Evolutionary conservation across 2,113 vertebrate genomes (phyloP).

Genomic region (Nipponia nippon): DNA sequence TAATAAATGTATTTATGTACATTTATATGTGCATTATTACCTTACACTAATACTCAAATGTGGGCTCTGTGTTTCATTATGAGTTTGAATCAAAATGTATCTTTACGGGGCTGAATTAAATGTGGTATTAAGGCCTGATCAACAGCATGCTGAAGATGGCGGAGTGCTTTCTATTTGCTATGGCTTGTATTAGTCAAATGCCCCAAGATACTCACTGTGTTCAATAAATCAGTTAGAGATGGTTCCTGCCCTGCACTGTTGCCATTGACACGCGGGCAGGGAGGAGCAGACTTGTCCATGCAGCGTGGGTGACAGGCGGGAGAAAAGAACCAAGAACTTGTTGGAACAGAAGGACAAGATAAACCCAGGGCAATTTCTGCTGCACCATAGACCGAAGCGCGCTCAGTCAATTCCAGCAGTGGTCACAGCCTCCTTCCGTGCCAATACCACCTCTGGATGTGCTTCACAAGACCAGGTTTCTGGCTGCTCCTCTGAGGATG

Average conservation of each 20-base stretch:
- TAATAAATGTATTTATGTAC: not conserved
- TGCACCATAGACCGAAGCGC: accelerated
- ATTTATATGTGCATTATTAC: not conserved
- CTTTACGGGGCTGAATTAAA: not conserved
- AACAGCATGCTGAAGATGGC: not conserved
- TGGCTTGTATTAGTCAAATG: not conserved
- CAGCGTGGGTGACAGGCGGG: not conserved
- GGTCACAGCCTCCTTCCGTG: not conserved
- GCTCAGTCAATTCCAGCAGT: not conserved
- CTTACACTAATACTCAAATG: not conserved
- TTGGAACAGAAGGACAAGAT: not conserved
- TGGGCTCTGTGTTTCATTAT: not conserved
- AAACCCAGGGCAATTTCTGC: not conserved
- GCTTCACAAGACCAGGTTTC: not conserved
- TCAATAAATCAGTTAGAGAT: not conserved
- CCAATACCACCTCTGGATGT: not conserved
- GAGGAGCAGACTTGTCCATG: not conserved
- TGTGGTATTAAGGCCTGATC: not conserved
- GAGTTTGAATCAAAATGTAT: not conserved
- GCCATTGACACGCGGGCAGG: not conserved
- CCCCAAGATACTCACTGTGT: not conserved
- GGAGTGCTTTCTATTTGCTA: not conserved
- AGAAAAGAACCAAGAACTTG: not conserved
- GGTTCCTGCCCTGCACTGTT: not conserved
- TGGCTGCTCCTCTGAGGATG: not conserved